phyloP scores from a whole-genome alignment of 2,888 invertebrate species.

The Ferdinandea cuprea region DNA sequence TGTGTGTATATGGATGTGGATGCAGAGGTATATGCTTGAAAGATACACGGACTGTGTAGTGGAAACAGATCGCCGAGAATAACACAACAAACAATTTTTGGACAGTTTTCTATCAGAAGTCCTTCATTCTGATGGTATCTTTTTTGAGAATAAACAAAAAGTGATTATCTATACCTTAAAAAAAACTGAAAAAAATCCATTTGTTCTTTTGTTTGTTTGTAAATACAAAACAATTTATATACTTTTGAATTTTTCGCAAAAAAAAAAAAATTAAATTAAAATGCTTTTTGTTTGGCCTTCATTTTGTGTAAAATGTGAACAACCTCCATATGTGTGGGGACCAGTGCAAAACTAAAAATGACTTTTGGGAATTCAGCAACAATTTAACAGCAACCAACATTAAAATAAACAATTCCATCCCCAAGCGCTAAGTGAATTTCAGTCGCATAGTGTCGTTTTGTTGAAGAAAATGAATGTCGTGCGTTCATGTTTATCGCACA shows the following conservation, averaged over 20 bases:
- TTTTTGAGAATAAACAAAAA: constrained; percentile 69
- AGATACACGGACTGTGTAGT: constrained; percentile 71
- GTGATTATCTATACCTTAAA: constrained; percentile 35
- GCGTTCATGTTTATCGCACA: constrained; percentile 52
- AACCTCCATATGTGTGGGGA: constrained; percentile 44
- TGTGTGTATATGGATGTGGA: constrained; percentile 56
- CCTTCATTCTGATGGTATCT: constrained; percentile 79
- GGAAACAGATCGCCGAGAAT: constrained; percentile 73
- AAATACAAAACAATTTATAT: constrained; percentile 26
- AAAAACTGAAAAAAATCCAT: constrained; percentile 2
- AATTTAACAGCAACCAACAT: background rate
- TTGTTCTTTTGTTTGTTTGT: constrained; percentile 14
- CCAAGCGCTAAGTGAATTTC: background rate
- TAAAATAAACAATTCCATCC: constrained; percentile 20
- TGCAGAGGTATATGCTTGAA: constrained; percentile 62
- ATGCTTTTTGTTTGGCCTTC: constrained; percentile 43
- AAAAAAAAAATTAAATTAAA: constrained; percentile 25
- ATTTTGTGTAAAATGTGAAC: constrained; percentile 53
- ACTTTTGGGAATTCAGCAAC: constrained; percentile 40
- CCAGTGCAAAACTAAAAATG: constrained; percentile 53
- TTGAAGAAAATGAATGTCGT: constrained; percentile 40
- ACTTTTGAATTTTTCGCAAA: constrained; percentile 7
- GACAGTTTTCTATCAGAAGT: constrained; percentile 83
- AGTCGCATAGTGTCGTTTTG: constrained; percentile 10
- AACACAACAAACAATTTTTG: constrained; percentile 79